Base-by-base conservation (phyloP, 2,888 invertebrate species). In the Saturnia pavonia region DNA sequence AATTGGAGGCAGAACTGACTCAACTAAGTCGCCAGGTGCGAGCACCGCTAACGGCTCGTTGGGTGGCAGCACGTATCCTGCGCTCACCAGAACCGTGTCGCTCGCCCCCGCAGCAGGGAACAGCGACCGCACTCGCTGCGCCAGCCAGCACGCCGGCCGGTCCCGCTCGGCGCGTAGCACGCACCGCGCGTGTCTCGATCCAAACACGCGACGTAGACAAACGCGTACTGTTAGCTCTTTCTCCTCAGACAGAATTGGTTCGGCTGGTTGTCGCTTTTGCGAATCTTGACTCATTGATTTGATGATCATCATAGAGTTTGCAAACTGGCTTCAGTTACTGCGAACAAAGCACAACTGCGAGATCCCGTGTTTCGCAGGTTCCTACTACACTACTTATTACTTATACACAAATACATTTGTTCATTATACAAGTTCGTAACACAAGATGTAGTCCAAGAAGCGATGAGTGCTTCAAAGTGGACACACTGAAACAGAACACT, bases 11-110 rank as follows among this genome's bases (percentile, higher is more conserved):
- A 42, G 27, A 9, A 48, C 89, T 82, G 27, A 90, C 88, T 85
- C 78, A 63, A 91, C 76, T 1, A 74, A 74, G 73, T 90, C 90
- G 69, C 81, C 86, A 54, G 82, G 83, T 12, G 72, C 77, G 72
- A 91, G 83, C 74, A 89, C 70, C 45, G 86, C 78, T 27, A 91
- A 85, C 69, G 87, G 85, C 81, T 92, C 91, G 69, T 74, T 81
- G 54, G 84, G 83, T 71, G 88, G 91, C 82, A 92, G 83, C 80
- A 89, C 77, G 75, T 86, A 85, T 0, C 88, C 90, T 71, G 77
- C 79, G 54, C 78, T 71, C 57, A 78, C 72, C 75, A 84, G 78
- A 65, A 80, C 76, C 22, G 85, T 77, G 66, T 22, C 1, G 9
- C 2, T 9, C 12, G 25, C 12, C 12, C 25, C 25, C 25, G 25